Conservation (phyloP, 2,888 invertebrate species). For the Lasioglossum malachurum region DNA sequence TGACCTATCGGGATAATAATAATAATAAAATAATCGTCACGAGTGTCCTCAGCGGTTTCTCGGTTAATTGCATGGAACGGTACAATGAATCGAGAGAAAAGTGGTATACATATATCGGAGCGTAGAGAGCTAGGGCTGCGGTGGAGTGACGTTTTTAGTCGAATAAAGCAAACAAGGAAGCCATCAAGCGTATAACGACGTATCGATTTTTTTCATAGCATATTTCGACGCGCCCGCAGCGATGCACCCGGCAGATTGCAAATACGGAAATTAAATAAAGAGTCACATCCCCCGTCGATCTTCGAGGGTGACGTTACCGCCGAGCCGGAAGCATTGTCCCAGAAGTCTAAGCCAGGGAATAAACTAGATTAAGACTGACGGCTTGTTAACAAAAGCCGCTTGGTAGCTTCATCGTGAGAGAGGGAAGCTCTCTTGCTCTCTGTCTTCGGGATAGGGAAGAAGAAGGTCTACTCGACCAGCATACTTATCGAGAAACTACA, state of each 20-base stretch:
- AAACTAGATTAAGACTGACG: constrained; percentile 67
- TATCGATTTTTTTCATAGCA: neutral
- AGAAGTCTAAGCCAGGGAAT: constrained; percentile 44
- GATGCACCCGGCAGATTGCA: neutral
- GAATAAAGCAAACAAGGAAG: neutral
- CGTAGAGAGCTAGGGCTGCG: neutral
- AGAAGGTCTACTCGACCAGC: constrained; percentile 36
- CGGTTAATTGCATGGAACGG: neutral
- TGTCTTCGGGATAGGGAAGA: constrained; percentile 21
- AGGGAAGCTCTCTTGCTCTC: neutral
- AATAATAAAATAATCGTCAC: neutral
- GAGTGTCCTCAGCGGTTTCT: neutral
- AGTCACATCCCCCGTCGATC: constrained; percentile 12
- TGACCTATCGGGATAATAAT: neutral
- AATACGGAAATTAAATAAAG: constrained; percentile 43
- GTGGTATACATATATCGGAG: neutral
- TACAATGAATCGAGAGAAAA: constrained; percentile 6
- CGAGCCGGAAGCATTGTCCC: constrained; percentile 23
- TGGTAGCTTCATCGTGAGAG: constrained; percentile 15
- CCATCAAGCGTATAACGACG: constrained; percentile 4
- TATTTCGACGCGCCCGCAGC: neutral
- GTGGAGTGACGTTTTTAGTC: neutral
- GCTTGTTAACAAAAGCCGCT: constrained; percentile 56
- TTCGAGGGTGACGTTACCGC: constrained; percentile 28
- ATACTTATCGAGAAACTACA: constrained; percentile 59